phyloP scores from a whole-genome alignment of 2,888 invertebrate species.

The Bugulina stolonifera region DNA sequence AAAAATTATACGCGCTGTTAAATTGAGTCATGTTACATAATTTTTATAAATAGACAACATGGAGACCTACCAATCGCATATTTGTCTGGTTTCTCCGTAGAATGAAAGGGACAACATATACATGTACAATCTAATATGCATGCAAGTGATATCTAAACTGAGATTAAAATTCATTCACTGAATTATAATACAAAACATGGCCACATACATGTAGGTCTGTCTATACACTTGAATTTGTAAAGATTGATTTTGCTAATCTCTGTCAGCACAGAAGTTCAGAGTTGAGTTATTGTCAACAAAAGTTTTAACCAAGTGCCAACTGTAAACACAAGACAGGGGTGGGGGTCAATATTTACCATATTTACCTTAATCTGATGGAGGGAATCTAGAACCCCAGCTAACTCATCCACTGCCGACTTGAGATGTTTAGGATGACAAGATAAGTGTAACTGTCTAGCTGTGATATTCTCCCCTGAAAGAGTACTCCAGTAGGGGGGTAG shows the following conservation, averaged over 20 bases:
- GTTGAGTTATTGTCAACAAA: neutral
- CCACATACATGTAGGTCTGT: neutral
- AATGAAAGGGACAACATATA: too few species aligned
- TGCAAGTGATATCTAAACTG: too few species aligned
- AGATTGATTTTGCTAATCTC: neutral
- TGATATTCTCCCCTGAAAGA: neutral
- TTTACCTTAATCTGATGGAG: neutral
- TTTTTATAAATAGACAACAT: too few species aligned
- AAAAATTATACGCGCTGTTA: too few species aligned
- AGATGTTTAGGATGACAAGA: constrained; percentile 49
- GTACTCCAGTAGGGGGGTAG: constrained; percentile 33
- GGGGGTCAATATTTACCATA: too few species aligned
- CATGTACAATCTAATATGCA: too few species aligned
- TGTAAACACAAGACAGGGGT: too few species aligned
- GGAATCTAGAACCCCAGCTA: constrained; percentile 9
- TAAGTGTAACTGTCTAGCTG: constrained; percentile 42
- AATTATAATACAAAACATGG: too few species aligned
- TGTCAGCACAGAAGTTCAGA: neutral
- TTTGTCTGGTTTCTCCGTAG: too few species aligned
- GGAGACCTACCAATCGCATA: too few species aligned
- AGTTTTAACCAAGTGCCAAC: neutral
- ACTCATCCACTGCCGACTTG: constrained; percentile 49
- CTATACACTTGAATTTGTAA: neutral
- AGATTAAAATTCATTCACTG: too few species aligned
- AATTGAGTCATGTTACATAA: too few species aligned